Evolutionary conservation across 2,888 invertebrate genomes (phyloP).

Genomic region (Gerris lacustris): DNA sequence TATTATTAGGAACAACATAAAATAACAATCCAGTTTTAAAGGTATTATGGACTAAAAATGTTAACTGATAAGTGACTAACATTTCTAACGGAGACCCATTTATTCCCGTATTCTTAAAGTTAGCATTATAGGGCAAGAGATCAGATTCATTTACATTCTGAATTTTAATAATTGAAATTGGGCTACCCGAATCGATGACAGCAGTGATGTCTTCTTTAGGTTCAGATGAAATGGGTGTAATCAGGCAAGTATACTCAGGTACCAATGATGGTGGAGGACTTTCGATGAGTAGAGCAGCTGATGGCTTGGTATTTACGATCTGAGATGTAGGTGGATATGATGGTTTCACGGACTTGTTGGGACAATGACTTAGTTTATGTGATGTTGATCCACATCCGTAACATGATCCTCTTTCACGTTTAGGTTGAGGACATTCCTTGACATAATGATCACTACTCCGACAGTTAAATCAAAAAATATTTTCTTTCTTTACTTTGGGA

Average conservation of each 20-base stretch:
- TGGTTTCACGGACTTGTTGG: not conserved
- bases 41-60: not conserved
- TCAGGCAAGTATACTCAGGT: not conserved
- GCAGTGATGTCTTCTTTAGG: not conserved
- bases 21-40: not conserved
- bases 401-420: slow-evolving; percentile 4
- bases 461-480: no score
- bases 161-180: not conserved
- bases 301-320: not conserved
- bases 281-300: not conserved
- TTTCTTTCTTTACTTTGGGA: no score
- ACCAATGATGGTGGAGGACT: not conserved
- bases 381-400: slow-evolving; percentile 7
- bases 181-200: slow-evolving; percentile 6
- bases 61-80: not conserved
- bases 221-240: not conserved
- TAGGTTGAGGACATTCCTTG: slow-evolving; percentile 6
- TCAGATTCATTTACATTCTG: not conserved
- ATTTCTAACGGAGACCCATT: not conserved
- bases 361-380: not conserved
- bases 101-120: not conserved
- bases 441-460: slow-evolving; percentile 8
- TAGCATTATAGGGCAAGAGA: not conserved
- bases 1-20: not conserved
- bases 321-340: no score